A percentile compares a stretch with the other conserved stretches of the same genome.
Conservation (phyloP, 2,888 invertebrate species). For the Drosophila longiperda region DNA sequence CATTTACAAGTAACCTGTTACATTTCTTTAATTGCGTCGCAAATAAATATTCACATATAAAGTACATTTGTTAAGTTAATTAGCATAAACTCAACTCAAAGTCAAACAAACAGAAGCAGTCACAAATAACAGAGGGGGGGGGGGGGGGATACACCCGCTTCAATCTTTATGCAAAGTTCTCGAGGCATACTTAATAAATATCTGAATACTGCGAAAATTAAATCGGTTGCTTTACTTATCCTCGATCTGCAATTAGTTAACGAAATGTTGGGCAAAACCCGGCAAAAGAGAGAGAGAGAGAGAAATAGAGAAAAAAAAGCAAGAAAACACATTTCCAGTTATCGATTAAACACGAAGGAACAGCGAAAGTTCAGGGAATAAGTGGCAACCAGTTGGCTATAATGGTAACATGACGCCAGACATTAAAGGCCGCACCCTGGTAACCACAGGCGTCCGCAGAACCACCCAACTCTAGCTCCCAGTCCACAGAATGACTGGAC, state of each 20-base stretch:
- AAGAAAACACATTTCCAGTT: constrained; percentile 35
- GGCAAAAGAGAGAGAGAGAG: background rate
- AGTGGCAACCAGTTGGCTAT: constrained; percentile 51
- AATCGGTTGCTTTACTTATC: constrained; percentile 55
- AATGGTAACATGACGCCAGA: constrained; percentile 76
- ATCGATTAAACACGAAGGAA: constrained; percentile 70
- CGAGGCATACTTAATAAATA: constrained; percentile 3
- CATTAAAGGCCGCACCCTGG: constrained; percentile 67
- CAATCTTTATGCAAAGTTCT: background rate
- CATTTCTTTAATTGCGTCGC: constrained; percentile 49
- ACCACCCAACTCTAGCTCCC: constrained; percentile 31
- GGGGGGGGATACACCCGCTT: constrained; percentile 8
- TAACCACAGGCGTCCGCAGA: constrained; percentile 20
- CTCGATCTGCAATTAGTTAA: constrained; percentile 58
- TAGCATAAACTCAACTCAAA: constrained; percentile 46
- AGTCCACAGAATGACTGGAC: constrained; percentile 30
- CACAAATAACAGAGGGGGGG: constrained; percentile 8
- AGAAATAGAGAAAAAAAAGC: background rate
- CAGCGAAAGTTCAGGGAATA: constrained; percentile 48
- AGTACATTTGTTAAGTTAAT: constrained; percentile 41
- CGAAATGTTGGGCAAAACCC: constrained; percentile 23
- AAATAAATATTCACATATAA: constrained; percentile 3
- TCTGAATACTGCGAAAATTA: constrained; percentile 1
- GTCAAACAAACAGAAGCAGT: constrained; percentile 29
- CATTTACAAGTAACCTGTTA: constrained; percentile 12